Conservation (phyloP, 2,113 vertebrate species). For the Dasyprocta punctata region DNA sequence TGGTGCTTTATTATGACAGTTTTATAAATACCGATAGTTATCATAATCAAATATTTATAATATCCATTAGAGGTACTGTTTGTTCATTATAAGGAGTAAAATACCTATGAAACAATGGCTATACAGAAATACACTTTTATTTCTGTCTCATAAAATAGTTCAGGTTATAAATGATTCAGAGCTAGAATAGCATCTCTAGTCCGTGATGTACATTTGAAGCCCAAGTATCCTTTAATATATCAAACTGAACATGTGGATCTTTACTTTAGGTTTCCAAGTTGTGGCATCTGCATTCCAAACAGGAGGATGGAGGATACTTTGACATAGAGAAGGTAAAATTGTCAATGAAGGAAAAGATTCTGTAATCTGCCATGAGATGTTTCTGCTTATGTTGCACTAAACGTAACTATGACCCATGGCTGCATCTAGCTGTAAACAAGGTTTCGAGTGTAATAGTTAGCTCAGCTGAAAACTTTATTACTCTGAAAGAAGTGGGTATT, state of each 20-base stretch:
- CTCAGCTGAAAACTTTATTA: background rate
- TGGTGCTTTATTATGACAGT: background rate
- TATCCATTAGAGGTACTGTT: background rate
- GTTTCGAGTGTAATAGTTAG: background rate
- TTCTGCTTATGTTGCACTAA: background rate
- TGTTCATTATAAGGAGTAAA: background rate
- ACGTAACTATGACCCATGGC: background rate
- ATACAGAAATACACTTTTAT: background rate
- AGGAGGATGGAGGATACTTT: background rate
- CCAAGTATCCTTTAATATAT: background rate
- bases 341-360: background rate
- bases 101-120: background rate
- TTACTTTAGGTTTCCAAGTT: background rate
- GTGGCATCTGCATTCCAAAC: background rate
- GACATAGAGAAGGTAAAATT: conserved; percentile 1
- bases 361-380: background rate
- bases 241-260: background rate
- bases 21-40: background rate
- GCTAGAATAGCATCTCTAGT: background rate
- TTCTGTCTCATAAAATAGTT: background rate
- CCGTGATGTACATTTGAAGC: background rate
- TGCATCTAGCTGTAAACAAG: background rate
- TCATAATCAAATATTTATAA: background rate
- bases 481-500: background rate
- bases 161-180: background rate